These are phyloP conservation scores for Sclerodermus sp. DNA, from an alignment of 2,888 invertebrate genomes.

Conservation along the genomic window DNA sequence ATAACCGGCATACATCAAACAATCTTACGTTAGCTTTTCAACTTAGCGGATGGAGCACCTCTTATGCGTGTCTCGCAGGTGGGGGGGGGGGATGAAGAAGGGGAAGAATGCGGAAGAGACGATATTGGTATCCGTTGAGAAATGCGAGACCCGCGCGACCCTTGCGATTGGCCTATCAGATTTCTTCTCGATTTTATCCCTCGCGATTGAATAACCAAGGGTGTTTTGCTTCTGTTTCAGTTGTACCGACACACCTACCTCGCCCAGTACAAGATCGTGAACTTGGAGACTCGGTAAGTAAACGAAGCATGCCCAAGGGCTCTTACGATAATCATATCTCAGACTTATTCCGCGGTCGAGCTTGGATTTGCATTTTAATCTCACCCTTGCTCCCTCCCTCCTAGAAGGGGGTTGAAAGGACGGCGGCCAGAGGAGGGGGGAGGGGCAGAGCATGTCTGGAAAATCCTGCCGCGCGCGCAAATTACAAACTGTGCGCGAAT, in stretches of 20 bases:
- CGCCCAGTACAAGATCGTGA: constrained; percentile 73
- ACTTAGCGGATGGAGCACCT: no score
- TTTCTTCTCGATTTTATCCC: not conserved
- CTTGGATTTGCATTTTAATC: constrained; percentile 53
- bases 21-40: no score
- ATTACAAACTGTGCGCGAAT: constrained; percentile 45
- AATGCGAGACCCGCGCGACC: constrained; percentile 3
- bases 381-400: constrained; percentile 8
- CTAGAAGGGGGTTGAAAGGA: not conserved
- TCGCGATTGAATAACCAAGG: no score
- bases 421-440: not conserved
- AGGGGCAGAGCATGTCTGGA: not conserved
- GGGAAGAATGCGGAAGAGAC: no score
- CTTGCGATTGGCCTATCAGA: constrained; percentile 6
- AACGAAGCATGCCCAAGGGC: constrained; percentile 40
- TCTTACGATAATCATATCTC: constrained; percentile 47
- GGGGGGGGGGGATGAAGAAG: no score
- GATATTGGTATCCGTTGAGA: no score
- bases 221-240: constrained; percentile 58
- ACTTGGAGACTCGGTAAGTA: constrained; percentile 63
- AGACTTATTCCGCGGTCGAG: constrained; percentile 43
- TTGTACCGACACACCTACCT: constrained; percentile 78
- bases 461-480: constrained; percentile 32
- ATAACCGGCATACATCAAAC: no score
- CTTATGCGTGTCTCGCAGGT: no score